Evolutionary conservation across 1,140 invertebrate genomes (phyloP), one percentile per base, ranked within the genome.

Genomic region (Heliothis subflexa): DNA sequence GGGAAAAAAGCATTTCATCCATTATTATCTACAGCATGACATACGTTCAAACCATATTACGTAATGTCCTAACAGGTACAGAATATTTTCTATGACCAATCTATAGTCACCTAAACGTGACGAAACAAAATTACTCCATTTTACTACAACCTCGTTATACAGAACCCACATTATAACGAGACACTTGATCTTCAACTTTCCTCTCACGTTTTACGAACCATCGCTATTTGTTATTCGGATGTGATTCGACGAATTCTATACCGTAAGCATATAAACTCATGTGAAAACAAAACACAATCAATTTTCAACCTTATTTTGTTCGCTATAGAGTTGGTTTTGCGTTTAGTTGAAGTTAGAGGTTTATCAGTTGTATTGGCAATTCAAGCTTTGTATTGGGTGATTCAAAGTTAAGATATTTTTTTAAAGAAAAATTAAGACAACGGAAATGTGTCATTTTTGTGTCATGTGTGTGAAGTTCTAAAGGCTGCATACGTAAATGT

Each of bases 391-490:
- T 66, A 49, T 66, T 47, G 33, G 52, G 14, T 72, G 70, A 72
- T 72, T 72, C 70, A 72, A 72, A 72, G 54, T 72, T 57, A 40
- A 45, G 57, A 55, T 55, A 72, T 72, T 72, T 72, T 72, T 72
- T 72, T 47, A 21, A 66, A 40, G 40, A 40, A 16, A 66, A 66
- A 47, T 66, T 66, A 47, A 28, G 25, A 1, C 12, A 59, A 66
- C 62, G 62, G 62, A 66, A 45, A 18, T 57, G 33, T 47, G 33
- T 14, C 57, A 57, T 72, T 40, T 3, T 72, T 72, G 4, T 14
- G 3, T 1, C 21, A 4, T 13, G 33, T 40, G 33, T 40, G 33
- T 40, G 5, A 7, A 40, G 5, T 40, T 40, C 33, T 9, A 40
- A 40, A 40, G 33, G 33, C 33, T 40, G 5, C 33, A 40, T 40